Evolutionary conservation across 2,797 vertebrate genomes (phyloP).

Genomic region (Thripadectes ignobilis): DNA sequence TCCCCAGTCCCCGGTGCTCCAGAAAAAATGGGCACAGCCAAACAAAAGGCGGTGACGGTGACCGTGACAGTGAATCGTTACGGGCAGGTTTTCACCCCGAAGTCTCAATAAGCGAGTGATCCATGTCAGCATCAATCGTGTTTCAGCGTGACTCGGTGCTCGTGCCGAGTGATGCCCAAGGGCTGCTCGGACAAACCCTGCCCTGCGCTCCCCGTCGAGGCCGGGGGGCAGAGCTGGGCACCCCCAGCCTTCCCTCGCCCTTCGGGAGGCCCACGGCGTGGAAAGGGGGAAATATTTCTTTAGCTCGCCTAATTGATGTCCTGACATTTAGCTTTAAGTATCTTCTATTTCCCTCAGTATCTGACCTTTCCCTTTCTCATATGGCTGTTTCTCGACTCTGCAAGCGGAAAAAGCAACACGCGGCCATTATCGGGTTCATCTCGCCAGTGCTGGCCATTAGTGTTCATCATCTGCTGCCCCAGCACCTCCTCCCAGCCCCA

Average conservation of each 20-base stretch:
- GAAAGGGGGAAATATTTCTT: conserved; percentile 33
- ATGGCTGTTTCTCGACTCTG: background rate
- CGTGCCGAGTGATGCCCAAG: background rate
- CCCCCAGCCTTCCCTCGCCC: background rate
- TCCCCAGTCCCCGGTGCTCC: background rate
- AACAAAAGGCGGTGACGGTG: accelerated
- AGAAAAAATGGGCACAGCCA: background rate
- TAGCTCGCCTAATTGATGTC: conserved; percentile 15
- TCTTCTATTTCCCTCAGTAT: conserved; percentile 32
- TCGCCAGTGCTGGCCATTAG: background rate
- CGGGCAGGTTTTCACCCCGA: background rate
- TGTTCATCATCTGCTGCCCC: background rate
- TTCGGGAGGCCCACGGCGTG: background rate
- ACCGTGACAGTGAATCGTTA: background rate
- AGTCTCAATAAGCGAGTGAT: background rate
- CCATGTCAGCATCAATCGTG: accelerated
- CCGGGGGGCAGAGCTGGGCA: background rate
- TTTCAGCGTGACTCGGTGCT: background rate
- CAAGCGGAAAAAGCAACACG: background rate
- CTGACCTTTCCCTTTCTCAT: conserved; percentile 54
- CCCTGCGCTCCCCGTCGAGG: background rate
- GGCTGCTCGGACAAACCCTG: background rate
- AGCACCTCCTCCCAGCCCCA: background rate
- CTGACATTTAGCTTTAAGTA: conserved; percentile 68
- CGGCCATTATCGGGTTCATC: background rate